Conservation (phyloP, 2,888 invertebrate species). For the Drosophila flavopinicola region DNA sequence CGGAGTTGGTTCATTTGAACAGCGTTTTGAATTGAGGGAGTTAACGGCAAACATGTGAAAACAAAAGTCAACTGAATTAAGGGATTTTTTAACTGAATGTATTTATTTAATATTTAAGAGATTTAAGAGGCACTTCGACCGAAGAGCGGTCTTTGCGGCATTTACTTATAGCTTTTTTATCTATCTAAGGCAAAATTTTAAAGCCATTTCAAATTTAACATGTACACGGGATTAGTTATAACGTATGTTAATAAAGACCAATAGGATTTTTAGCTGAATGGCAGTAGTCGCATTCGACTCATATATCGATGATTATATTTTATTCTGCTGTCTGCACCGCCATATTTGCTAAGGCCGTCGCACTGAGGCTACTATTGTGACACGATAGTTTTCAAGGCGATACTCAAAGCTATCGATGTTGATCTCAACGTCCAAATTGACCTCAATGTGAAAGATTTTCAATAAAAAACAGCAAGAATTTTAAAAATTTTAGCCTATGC, state of each 20-base stretch:
- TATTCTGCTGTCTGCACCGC: slow-evolving; percentile 40
- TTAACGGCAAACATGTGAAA: not conserved
- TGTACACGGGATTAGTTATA: too few species aligned
- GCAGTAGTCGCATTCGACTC: too few species aligned
- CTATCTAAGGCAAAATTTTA: too few species aligned
- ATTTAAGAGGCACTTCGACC: too few species aligned
- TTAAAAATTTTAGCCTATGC: too few species aligned
- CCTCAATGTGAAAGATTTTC: not conserved
- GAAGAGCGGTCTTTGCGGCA: too few species aligned
- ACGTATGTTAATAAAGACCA: too few species aligned
- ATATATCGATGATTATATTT: not conserved
- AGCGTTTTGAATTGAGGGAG: not conserved
- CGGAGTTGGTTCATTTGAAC: slow-evolving; percentile 15
- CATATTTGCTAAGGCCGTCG: slow-evolving; percentile 66
- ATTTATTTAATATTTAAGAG: too few species aligned
- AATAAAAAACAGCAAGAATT: not conserved
- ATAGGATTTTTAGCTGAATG: too few species aligned
- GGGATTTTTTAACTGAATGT: too few species aligned
- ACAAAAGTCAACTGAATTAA: not conserved
- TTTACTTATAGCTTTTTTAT: too few species aligned
- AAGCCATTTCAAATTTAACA: too few species aligned
- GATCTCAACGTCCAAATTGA: not conserved
- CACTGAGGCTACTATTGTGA: slow-evolving; percentile 21
- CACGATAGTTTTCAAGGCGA: not conserved
- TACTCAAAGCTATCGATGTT: not conserved